These are phyloP conservation scores for Neuroscelio doddi DNA, from an alignment of 2,888 invertebrate genomes.

Conservation along the genomic window DNA sequence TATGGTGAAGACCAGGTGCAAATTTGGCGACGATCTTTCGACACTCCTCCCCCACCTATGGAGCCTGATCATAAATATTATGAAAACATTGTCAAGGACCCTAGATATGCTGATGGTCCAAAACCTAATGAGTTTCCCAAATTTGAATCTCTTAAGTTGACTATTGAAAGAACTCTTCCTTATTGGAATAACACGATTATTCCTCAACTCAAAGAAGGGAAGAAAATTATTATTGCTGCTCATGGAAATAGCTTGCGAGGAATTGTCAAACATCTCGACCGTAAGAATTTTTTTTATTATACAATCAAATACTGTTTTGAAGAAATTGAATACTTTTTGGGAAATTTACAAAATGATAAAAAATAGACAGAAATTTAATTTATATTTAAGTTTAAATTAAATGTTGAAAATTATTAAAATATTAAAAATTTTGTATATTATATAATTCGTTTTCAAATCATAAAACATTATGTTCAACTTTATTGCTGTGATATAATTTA, in stretches of 20 bases:
- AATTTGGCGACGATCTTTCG: constrained; percentile 89
- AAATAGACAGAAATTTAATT: neutral
- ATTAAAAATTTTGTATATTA: too few species aligned
- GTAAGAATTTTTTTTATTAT: constrained; percentile 73
- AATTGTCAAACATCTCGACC: constrained; percentile 88
- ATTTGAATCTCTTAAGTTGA: constrained; percentile 87
- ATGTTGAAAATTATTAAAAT: too few species aligned
- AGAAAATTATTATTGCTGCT: constrained; percentile 85
- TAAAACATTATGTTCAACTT: too few species aligned
- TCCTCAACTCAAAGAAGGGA: constrained; percentile 86
- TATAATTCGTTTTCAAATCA: too few species aligned
- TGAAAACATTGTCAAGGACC: constrained; percentile 82
- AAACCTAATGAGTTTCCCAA: constrained; percentile 85
- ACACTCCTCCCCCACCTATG: constrained; percentile 87
- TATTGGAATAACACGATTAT: constrained; percentile 91
- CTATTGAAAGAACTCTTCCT: constrained; percentile 86
- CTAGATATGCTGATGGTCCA: constrained; percentile 81
- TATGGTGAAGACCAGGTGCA: constrained; percentile 90
- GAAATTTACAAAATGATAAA: too few species aligned
- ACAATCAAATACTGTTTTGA: too few species aligned
- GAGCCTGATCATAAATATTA: constrained; percentile 84
- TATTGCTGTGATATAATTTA: too few species aligned
- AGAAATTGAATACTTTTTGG: too few species aligned
- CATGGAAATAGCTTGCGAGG: constrained; percentile 91
- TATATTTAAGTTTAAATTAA: too few species aligned